Base-by-base conservation (phyloP, 2,113 vertebrate species). In the Anarhynchus alexandrinus region DNA sequence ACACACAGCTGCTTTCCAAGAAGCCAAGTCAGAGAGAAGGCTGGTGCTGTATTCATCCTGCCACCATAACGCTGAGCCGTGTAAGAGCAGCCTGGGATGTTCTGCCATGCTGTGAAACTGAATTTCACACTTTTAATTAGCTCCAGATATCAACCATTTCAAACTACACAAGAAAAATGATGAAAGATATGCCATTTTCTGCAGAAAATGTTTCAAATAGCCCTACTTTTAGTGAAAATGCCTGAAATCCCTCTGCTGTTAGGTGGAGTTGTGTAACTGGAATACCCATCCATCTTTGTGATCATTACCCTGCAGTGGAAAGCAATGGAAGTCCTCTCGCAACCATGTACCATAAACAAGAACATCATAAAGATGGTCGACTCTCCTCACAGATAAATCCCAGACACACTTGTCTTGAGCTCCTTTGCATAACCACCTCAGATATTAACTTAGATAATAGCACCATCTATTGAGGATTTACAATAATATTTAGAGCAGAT, bases 401-500 rank as follows among this genome's bases (percentile, higher is more conserved):
- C 47, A 85, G 27, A 12, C 22, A 67, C 4, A 32, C 6, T 91
- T 67, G 9, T 67, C 72, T 76, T 74, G 36, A 90, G 45, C 43
- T 89, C 5, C 23, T 84, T 87, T 95, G 77, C 90, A 95, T 97
- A 96, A 92, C 84, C 70, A 96, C 21, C 32, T 71, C 57, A 96
- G 93, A 70, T 87, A 94, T 91, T 97, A 92, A 86, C 91, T 96
- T 95, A 96, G 94, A 97, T 96, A 95, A 97, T 26, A 97, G 97
- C 96, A 97, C 96, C 96, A 97, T 95, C 96, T 97, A 96, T 96
- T 97, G 97, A 97, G 61, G 67, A 94, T 79, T 93, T 72, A 49
- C 89, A 94, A 82, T 76, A 80, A 89, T 86, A 97, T 89, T 91
- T 87, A 87, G 36, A 52, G 26, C 34, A 40, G 20, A 45, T 51